Conservation (phyloP, 2,797 vertebrate genomes). For the Sorex maritimensis region DNA sequence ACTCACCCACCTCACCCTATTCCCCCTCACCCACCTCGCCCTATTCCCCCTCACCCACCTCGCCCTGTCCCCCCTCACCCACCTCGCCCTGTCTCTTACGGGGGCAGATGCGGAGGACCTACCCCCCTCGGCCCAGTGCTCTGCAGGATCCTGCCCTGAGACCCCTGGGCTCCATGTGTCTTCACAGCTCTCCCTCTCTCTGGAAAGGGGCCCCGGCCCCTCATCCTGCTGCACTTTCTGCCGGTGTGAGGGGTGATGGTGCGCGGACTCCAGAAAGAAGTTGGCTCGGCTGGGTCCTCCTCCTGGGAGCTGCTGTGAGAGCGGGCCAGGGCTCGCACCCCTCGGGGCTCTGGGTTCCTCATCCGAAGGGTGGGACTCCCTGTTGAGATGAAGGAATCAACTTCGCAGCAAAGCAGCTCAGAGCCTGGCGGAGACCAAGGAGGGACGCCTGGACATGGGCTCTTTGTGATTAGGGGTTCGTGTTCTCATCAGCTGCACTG, state of each 20-base stretch:
- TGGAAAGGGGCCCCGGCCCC: background rate
- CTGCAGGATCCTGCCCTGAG: background rate
- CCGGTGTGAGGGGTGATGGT: background rate
- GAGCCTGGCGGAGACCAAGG: background rate
- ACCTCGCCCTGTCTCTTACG: background rate
- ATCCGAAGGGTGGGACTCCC: background rate
- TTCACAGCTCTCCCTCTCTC: background rate
- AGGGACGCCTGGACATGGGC: background rate
- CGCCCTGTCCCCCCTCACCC: no score
- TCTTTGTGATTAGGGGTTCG: background rate
- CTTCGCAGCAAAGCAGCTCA: background rate
- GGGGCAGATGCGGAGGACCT: no score
- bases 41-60: no score
- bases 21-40: background rate
- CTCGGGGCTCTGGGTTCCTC: background rate
- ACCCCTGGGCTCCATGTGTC: no score
- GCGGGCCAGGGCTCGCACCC: background rate
- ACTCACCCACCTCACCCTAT: background rate
- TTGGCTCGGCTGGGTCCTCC: background rate
- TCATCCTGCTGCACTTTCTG: accelerated
- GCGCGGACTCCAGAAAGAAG: background rate
- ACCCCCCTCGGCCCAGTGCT: background rate
- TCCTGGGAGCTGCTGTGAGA: no score
- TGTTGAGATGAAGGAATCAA: background rate
- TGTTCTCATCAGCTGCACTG: background rate